Percentiles rank a stretch among this genome's conserved stretches.
phyloP scores from a whole-genome alignment of 1,140 invertebrate genomes.

The Melanaphis sacchari region DNA sequence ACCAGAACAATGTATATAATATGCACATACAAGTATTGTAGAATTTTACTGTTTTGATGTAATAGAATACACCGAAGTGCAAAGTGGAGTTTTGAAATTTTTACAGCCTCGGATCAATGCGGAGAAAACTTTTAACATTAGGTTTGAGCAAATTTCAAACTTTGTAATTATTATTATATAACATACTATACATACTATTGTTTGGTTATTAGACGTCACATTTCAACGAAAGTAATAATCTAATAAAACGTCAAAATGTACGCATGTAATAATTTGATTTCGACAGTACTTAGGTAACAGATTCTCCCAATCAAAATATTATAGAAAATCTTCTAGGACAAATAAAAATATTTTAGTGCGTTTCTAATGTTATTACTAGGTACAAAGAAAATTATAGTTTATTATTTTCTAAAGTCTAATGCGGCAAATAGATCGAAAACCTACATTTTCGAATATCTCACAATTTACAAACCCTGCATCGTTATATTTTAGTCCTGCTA shows the following conservation, averaged over 20 bases:
- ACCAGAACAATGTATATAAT: not conserved
- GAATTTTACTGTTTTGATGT: not conserved
- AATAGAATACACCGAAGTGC: not conserved
- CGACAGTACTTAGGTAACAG: not conserved
- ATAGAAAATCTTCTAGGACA: not conserved
- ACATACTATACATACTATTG: not conserved
- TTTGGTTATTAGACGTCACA: not conserved
- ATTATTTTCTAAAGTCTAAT: not conserved
- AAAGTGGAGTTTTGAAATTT: conserved; percentile 19
- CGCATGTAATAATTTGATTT: not conserved
- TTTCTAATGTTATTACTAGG: not conserved
- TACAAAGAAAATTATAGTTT: not conserved
- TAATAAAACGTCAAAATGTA: conserved; percentile 14
- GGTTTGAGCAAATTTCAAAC: conserved; percentile 25
- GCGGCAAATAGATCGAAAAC: not conserved
- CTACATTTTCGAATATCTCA: not conserved
- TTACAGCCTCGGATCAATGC: not conserved
- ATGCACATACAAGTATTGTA: not conserved
- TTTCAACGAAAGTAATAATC: not conserved
- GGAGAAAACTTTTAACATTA: conserved; percentile 62
- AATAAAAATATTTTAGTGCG: not conserved
- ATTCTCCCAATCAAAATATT: not conserved
- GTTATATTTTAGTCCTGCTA: not conserved
- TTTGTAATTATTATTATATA: not conserved
- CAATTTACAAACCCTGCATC: not conserved